A percentile compares a stretch with the other conserved stretches of the same genome.
These are phyloP conservation scores for Hypotaenidia okinawae DNA, from an alignment of 2,797 vertebrate species.

Conservation along the genomic window DNA sequence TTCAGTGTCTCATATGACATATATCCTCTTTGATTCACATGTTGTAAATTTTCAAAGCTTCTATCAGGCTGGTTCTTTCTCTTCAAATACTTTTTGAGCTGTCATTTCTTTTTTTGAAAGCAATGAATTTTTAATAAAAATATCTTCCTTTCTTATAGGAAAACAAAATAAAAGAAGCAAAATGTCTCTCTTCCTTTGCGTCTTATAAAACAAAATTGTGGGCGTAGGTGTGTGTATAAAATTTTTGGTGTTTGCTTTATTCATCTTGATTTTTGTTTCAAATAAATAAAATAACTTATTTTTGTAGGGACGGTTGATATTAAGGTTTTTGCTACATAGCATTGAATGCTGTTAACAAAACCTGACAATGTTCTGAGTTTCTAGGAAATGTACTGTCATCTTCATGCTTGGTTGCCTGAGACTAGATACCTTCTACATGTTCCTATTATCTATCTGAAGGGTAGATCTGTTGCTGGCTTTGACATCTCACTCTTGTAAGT, in stretches of 20 bases:
- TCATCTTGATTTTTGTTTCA: not conserved
- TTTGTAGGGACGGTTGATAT: not conserved
- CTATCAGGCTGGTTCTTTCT: not conserved
- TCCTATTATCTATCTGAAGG: not conserved
- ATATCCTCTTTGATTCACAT: not conserved
- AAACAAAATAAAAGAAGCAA: not conserved
- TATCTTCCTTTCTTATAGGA: not conserved
- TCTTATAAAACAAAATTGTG: not conserved
- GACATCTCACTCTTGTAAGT: not conserved
- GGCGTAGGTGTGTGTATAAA: not conserved
- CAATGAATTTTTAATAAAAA: not conserved
- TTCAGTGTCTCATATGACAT: not conserved
- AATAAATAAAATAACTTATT: not conserved
- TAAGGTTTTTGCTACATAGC: not conserved
- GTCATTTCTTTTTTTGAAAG: not conserved
- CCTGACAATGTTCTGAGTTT: not conserved
- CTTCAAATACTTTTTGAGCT: not conserved
- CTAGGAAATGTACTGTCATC: not conserved
- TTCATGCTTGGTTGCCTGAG: not conserved
- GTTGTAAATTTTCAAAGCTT: not conserved
- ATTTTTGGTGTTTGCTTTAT: not conserved
- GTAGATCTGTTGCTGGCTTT: not conserved
- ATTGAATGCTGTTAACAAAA: not conserved
- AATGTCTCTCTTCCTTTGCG: not conserved
- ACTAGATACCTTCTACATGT: not conserved